Evolutionary conservation across 1,140 invertebrate genomes (phyloP).

Genomic region (Solenopsis invicta): DNA sequence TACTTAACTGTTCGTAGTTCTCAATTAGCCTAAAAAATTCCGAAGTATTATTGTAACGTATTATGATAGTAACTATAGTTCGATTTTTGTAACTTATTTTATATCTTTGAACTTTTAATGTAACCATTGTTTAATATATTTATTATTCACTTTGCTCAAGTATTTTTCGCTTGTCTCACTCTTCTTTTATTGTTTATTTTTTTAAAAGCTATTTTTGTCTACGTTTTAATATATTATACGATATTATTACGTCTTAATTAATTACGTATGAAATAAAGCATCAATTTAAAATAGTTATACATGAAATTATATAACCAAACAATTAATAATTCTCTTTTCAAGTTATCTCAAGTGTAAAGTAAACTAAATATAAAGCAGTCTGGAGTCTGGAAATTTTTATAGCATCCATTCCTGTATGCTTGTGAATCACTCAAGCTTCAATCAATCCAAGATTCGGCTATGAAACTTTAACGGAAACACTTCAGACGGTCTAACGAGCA

Average conservation of each 20-base stretch:
- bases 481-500: slow-evolving; percentile 45
- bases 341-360: slow-evolving; percentile 7
- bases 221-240: neutral
- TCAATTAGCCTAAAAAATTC: slow-evolving; percentile 1
- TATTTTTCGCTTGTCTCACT: neutral
- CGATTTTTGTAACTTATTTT: neutral
- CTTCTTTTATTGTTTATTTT: neutral
- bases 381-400: slow-evolving; percentile 20
- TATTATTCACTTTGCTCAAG: neutral
- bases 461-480: slow-evolving; percentile 53
- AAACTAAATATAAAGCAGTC: slow-evolving; percentile 36
- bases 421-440: slow-evolving; percentile 33
- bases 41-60: neutral
- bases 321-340: slow-evolving; percentile 7
- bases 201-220: neutral
- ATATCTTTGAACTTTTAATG: neutral
- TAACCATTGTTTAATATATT: neutral
- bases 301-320: neutral
- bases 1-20: slow-evolving; percentile 55
- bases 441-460: slow-evolving; percentile 25
- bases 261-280: neutral
- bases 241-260: neutral
- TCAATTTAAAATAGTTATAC: neutral
- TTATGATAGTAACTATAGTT: neutral
- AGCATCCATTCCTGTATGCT: slow-evolving; percentile 15